A percentile compares a stretch with the other conserved stretches of the same genome.
Conservation (phyloP, 1,140 invertebrate genomes). For the Euschistus heros region DNA sequence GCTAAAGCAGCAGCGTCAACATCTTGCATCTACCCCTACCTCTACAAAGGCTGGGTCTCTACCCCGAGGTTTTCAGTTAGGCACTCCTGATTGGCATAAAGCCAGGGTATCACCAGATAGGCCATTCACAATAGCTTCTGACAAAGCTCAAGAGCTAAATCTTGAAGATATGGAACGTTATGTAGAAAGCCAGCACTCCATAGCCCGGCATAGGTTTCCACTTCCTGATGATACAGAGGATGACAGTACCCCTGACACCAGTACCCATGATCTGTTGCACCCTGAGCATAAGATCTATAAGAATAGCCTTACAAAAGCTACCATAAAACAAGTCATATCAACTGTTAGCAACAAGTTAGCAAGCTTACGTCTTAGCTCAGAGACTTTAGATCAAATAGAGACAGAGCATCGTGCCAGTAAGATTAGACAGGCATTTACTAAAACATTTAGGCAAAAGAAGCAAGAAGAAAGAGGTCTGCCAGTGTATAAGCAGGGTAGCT, state of each 20-base stretch:
- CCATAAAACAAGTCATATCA: conserved; percentile 37
- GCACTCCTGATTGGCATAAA: conserved; percentile 36
- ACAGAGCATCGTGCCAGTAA: conserved; percentile 33
- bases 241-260: conserved; percentile 41
- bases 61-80: conserved; percentile 61
- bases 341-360: conserved; percentile 36
- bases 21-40: conserved; percentile 35
- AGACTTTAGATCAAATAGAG: conserved; percentile 38
- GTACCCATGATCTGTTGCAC: conserved; percentile 45
- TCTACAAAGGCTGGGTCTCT: conserved; percentile 61
- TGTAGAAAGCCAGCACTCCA: conserved; percentile 38
- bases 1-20: conserved; percentile 47
- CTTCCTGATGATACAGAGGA: conserved; percentile 37
- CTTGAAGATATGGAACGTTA: conserved; percentile 45
- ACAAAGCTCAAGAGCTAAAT: conserved; percentile 45
- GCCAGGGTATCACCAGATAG: conserved; percentile 41
- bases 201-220: conserved; percentile 35
- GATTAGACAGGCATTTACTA: conserved; percentile 32
- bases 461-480: conserved; percentile 33
- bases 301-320: conserved; percentile 34
- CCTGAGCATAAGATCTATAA: conserved; percentile 65
- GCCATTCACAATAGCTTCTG: conserved; percentile 62
- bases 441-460: conserved; percentile 28
- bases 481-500: conserved; percentile 64
- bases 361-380: conserved; percentile 35